Percentiles rank a stretch among this genome's conserved stretches.
Evolutionary conservation across 2,113 vertebrate species (phyloP).

Genomic region (Aspiorhynchus laticeps): DNA sequence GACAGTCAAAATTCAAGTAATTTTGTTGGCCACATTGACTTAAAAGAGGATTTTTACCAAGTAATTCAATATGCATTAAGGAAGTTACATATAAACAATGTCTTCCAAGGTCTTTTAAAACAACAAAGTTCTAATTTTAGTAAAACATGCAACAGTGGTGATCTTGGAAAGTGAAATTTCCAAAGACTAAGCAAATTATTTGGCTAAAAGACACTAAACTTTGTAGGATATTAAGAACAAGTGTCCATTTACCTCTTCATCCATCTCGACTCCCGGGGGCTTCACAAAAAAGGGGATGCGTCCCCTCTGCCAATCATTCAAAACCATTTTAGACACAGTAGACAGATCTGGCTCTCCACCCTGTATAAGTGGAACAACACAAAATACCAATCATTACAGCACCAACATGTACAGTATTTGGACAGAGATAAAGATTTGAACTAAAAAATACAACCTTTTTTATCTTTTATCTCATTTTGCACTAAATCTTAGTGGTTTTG

Average conservation of each 20-base stretch:
- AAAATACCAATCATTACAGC: not conserved
- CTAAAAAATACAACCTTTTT: not conserved
- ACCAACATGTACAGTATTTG: not conserved
- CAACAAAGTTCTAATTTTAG: not conserved
- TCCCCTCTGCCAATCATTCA: slow-evolving; percentile 98
- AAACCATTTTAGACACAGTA: slow-evolving; percentile 96
- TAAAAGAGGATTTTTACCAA: not conserved
- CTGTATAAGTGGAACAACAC: slow-evolving; percentile 68
- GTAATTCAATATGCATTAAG: slow-evolving; percentile 3
- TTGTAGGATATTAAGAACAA: not conserved
- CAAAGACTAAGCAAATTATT: not conserved
- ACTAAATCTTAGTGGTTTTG: slow-evolving; percentile 32
- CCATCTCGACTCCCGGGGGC: slow-evolving; percentile 82
- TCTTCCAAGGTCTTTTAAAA: not conserved
- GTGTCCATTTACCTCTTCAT: slow-evolving; percentile 73
- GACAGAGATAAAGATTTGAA: not conserved
- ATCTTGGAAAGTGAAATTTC: not conserved
- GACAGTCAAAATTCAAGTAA: not conserved
- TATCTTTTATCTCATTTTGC: not conserved
- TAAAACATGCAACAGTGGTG: not conserved
- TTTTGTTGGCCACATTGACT: not conserved
- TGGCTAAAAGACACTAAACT: not conserved
- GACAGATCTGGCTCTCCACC: slow-evolving; percentile 91
- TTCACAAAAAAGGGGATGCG: slow-evolving; percentile 97
- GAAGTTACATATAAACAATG: slow-evolving; percentile 1